A percentile compares a stretch with the other conserved stretches of the same genome.
phyloP scores from a whole-genome alignment of 2,113 vertebrate genomes.

The Conger conger region DNA sequence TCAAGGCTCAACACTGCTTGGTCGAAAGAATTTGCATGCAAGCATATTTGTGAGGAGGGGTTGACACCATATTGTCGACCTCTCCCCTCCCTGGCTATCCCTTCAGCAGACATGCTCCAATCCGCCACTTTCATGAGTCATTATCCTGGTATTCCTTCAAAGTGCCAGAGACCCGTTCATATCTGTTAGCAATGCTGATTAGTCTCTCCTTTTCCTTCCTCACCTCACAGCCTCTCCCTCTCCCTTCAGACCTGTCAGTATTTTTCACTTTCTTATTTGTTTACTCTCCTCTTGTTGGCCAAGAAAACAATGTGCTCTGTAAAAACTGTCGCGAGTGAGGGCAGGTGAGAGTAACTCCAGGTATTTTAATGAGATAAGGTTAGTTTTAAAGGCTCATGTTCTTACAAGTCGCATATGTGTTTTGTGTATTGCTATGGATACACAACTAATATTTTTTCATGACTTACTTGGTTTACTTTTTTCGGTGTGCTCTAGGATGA shows the following conservation, averaged over 20 bases:
- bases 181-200: slow-evolving; percentile 9
- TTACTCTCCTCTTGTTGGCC: slow-evolving; percentile 17
- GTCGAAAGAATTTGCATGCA: neutral
- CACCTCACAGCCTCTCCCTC: slow-evolving; percentile 5
- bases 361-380: slow-evolving; percentile 17
- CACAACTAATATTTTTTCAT: neutral
- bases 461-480: neutral
- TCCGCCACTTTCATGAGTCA: slow-evolving; percentile 44
- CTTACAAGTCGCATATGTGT: no score
- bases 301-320: slow-evolving; percentile 1
- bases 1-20: no score
- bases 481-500: slow-evolving; percentile 62
- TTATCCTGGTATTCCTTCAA: slow-evolving; percentile 32
- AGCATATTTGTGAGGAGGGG: neutral
- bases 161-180: slow-evolving; percentile 40
- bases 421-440: no score
- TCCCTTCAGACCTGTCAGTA: slow-evolving; percentile 21
- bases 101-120: slow-evolving; percentile 60
- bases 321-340: slow-evolving; percentile 11
- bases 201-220: neutral
- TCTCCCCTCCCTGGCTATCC: slow-evolving; percentile 20
- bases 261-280: slow-evolving; percentile 10
- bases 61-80: neutral
- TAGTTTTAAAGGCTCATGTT: slow-evolving; percentile 19
- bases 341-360: neutral